phyloP scores from a whole-genome alignment of 2,888 invertebrate genomes.

The Lymantria monacha region DNA sequence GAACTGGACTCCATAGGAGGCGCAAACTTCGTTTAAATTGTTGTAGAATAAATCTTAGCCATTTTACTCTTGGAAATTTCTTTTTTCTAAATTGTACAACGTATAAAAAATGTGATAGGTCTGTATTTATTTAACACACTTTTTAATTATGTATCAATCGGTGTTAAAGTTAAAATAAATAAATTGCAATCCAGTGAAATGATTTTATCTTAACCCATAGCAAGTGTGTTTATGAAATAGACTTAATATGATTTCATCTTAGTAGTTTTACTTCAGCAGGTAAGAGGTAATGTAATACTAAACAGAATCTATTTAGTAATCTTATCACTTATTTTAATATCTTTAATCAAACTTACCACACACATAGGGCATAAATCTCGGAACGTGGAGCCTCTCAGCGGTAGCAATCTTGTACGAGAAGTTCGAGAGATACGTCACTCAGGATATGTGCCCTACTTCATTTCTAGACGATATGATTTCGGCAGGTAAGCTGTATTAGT shows the following conservation, averaged over 20 bases:
- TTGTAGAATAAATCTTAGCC: conserved; percentile 18
- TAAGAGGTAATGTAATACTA: conserved; percentile 15
- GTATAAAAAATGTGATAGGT: conserved; percentile 56
- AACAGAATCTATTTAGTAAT: background rate
- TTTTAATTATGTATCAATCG: conserved; percentile 33
- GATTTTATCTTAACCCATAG: background rate
- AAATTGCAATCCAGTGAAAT: conserved; percentile 35
- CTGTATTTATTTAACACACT: conserved; percentile 39
- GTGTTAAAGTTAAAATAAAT: conserved; percentile 50
- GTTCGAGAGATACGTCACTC: conserved; percentile 59
- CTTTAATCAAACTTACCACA: conserved; percentile 4
- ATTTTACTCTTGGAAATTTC: conserved; percentile 20
- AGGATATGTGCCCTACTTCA: conserved; percentile 48
- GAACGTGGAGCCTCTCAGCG: conserved; percentile 60
- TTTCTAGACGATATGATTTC: conserved; percentile 48
- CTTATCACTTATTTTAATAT: background rate
- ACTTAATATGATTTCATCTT: background rate
- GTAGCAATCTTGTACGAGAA: conserved; percentile 65
- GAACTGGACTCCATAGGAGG: conserved; percentile 64
- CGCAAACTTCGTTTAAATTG: conserved; percentile 59
- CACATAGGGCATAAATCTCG: conserved; percentile 67
- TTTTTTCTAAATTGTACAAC: conserved; percentile 37
- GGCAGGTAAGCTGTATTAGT: conserved; percentile 40
- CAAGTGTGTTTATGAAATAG: too few relatives aligned
- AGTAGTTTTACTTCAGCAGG: conserved; percentile 11